Evolutionary conservation across 2,888 invertebrate genomes (phyloP), one percentile per base, ranked within the genome.

Genomic region (Meteorus colon): DNA sequence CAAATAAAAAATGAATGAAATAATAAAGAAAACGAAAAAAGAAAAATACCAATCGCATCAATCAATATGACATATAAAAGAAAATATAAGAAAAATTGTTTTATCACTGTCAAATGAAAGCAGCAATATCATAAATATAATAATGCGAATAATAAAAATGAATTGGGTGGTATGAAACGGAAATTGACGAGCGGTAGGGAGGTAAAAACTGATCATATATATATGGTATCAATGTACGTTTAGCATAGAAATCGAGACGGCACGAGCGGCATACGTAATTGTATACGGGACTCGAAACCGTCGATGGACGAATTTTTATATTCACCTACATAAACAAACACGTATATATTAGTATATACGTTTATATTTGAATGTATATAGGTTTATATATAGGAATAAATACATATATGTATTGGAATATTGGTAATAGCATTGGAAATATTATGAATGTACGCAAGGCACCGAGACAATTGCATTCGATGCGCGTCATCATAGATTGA

Each of bases 191-290:
- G 41, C 41, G 24, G n/a, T 51, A 12, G 41, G 41, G 41, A 31
- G 48, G 29, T 24, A 24, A 48, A 29, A 31, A 51, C 10, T n/a
- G 31, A 45, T 68, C 31, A 19, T 19, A 16, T 55, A 51, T 4
- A 31, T 63, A 34, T 24, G 24, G 80, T 70, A 81, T 75, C 77
- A 76, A 78, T 70, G 67, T 75, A 75, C 79, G 78, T 78, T 82
- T 77, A 77, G 81, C 82, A 81, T 82, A 79, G 78, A 78, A 82
- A 82, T 81, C 78, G 78, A 68, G 62, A 29, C 48, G 45, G 72
- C 79, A 67, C 65, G 78, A 71, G 51, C 16, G 31, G 81, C 77
- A 79, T 82, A 82, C 79, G 65, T 59, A 78, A 76, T 63, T 63
- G 24, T 37, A 41, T 62, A 71, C 34, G 34, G 41, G 19, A 19